Conservation (phyloP, 2,797 vertebrate species). For the Sardinella longiceps region DNA sequence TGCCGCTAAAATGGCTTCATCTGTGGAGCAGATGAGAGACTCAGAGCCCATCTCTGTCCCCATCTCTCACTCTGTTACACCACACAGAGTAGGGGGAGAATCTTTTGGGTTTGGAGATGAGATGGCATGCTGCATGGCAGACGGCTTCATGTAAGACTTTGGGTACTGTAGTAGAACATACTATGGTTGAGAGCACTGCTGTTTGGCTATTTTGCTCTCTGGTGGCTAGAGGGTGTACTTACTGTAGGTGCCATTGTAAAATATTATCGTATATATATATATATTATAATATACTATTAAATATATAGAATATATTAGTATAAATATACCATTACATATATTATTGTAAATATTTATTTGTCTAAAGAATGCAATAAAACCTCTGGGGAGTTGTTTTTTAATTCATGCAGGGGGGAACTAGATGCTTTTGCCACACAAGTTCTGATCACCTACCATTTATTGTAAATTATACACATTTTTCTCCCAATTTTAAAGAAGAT, state of each 20-base stretch:
- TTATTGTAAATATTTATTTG: too few species aligned
- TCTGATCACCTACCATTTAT: not conserved
- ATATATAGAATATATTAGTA: too few species aligned
- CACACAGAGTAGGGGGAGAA: too few species aligned
- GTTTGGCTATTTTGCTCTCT: not conserved
- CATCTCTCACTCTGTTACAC: not conserved
- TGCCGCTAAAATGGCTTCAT: not conserved
- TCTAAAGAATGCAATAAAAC: not conserved
- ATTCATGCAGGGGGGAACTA: not conserved
- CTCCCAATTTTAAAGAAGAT: not conserved
- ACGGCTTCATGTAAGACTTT: not conserved
- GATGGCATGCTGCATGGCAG: not conserved
- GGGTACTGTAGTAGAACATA: not conserved
- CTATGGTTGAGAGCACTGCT: not conserved
- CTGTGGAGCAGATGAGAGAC: constrained; percentile 11
- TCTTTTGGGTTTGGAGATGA: not conserved
- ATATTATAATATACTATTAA: too few species aligned
- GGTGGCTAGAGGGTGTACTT: not conserved
- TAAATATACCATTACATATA: too few species aligned
- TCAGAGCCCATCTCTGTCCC: not conserved
- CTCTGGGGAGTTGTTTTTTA: not conserved
- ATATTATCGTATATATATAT: too few species aligned
- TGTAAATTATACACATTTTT: not conserved
- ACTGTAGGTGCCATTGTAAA: not conserved
- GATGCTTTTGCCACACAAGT: not conserved